phyloP scores from a whole-genome alignment of 2,113 vertebrate genomes.

The Fulica atra region DNA sequence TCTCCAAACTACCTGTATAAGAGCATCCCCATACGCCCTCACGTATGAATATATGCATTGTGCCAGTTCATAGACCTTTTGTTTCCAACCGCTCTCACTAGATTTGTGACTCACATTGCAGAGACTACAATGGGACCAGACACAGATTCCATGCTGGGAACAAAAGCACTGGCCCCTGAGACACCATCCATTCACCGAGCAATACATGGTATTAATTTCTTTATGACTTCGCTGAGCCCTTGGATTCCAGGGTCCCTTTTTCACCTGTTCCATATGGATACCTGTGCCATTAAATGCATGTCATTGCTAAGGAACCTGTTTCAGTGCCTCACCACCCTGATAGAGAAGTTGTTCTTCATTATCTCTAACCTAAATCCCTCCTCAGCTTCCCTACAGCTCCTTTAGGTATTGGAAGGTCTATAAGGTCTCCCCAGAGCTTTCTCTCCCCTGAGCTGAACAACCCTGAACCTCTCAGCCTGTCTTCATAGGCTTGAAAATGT shows the following conservation, averaged over 20 bases:
- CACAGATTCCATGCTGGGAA: not conserved
- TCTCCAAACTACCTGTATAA: not conserved
- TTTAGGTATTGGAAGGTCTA: too few species aligned
- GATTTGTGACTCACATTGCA: not conserved
- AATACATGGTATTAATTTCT: not conserved
- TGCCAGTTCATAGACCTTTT: not conserved
- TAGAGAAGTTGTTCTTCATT: too few species aligned
- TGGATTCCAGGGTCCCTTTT: not conserved
- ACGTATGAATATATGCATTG: not conserved
- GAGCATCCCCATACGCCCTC: not conserved
- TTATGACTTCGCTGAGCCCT: not conserved
- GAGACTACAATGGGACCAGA: not conserved
- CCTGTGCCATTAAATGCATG: not conserved
- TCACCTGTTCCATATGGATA: not conserved
- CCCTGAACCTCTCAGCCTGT: too few species aligned
- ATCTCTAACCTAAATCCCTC: too few species aligned
- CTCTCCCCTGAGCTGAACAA: too few species aligned
- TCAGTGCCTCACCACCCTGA: too few species aligned
- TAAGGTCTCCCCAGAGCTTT: too few species aligned
- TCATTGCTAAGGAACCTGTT: not conserved
- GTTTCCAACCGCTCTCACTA: not conserved
- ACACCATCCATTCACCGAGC: not conserved
- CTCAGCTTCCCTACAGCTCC: too few species aligned
- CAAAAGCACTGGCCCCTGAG: accelerated
- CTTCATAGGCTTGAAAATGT: not conserved